These are phyloP conservation scores for Osmerus mordax DNA, from an alignment of 2,113 vertebrate genomes.

Conservation along the genomic window DNA sequence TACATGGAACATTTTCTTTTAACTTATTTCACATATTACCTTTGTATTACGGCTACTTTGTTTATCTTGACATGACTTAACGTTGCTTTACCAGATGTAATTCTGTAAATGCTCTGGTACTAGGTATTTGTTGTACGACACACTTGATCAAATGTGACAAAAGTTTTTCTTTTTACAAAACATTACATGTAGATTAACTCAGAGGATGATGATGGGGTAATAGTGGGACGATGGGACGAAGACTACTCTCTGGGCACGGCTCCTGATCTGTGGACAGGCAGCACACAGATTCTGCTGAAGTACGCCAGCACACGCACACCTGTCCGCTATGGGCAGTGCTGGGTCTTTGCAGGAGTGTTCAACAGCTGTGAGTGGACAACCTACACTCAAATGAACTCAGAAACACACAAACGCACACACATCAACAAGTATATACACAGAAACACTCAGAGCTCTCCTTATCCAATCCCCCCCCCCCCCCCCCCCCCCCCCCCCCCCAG, in stretches of 20 bases:
- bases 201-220: conserved; percentile 82
- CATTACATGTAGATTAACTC: conserved; percentile 77
- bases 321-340: conserved; percentile 86
- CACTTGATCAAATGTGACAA: not conserved
- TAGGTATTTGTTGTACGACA: not conserved
- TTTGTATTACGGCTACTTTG: not conserved
- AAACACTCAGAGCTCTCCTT: not conserved
- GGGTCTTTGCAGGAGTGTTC: conserved; percentile 93
- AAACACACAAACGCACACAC: not conserved
- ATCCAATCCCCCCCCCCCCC: not conserved
- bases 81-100: not conserved
- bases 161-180: not conserved
- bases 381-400: not conserved
- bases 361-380: conserved; percentile 79
- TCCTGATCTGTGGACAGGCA: conserved; percentile 88
- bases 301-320: conserved; percentile 72
- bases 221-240: conserved; percentile 85
- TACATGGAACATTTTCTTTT: not conserved
- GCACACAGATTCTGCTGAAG: conserved; percentile 80
- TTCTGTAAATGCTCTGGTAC: not conserved
- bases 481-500: conserved; percentile 56
- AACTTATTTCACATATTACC: not conserved
- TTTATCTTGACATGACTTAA: not conserved
- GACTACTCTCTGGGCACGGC: conserved; percentile 70
- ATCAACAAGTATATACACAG: not conserved